phyloP scores from a whole-genome alignment of 2,888 invertebrate species.

The Heliconius ethilla region DNA sequence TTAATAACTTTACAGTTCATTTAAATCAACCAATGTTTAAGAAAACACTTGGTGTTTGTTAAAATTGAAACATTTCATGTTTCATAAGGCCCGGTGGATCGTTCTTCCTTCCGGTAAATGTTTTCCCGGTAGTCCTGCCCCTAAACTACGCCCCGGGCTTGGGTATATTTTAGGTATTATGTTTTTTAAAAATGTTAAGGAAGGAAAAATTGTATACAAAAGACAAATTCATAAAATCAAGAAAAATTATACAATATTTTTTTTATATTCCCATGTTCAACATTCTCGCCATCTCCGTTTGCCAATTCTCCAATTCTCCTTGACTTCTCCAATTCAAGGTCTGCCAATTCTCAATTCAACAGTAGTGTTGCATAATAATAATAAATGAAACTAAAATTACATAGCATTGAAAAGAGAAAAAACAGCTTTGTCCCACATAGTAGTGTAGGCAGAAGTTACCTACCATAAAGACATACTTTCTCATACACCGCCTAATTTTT shows the following conservation, averaged over 20 bases:
- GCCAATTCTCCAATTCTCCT: too few relatives aligned
- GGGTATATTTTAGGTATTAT: not conserved
- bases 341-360: not conserved
- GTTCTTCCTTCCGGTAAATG: constrained; percentile 13
- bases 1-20: constrained; percentile 4
- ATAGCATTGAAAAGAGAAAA: too few relatives aligned
- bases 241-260: not conserved
- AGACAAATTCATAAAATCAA: not conserved
- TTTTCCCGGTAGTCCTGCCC: constrained; percentile 13
- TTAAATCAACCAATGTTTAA: not conserved
- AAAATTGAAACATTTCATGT: constrained; percentile 15
- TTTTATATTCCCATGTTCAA: not conserved
- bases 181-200: constrained; percentile 4
- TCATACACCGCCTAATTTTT: not conserved
- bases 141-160: constrained; percentile 1
- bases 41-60: constrained; percentile 12
- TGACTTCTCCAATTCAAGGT: too few relatives aligned
- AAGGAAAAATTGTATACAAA: not conserved
- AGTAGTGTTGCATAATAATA: not conserved
- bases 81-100: constrained; percentile 12
- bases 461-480: too few relatives aligned
- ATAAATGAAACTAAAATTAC: not conserved
- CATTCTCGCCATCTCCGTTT: too few relatives aligned
- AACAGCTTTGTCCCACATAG: too few relatives aligned
- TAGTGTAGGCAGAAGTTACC: too few relatives aligned